Base-by-base conservation (phyloP, 1,140 invertebrate species). In the Drosophila eugracilis region DNA sequence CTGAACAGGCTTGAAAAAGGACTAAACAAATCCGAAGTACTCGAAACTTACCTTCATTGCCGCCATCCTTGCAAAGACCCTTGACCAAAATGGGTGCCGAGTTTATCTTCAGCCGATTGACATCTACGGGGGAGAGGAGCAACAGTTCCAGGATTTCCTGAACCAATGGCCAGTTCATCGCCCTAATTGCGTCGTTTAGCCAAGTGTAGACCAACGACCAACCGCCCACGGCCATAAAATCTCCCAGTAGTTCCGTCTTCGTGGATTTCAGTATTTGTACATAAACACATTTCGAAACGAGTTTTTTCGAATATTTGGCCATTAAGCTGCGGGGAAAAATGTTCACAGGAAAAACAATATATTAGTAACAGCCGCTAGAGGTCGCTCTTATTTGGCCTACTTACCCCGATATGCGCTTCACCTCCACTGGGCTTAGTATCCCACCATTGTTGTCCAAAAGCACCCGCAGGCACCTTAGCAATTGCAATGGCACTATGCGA, bases 281-380 rank as follows among this genome's bases (percentile, higher is more conserved):
- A 90, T 99, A 99, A 76, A 98, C 96, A 93, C 97, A 98, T 93
- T 98, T 98, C 76, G 97, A 98, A 28, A 99, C 97, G 50, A 99
- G 92, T 92, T 99, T 99, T 91, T 97, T 98, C 0, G 97, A 98
- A 93, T 96, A 98, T 92, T 98, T 98, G 21, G 96, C 96, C 97
- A 99, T 99, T 84, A 99, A 94, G 90, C 97, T 98, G 26, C 1
- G 21, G 30, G 42, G n/a, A n/a, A n/a, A n/a, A n/a, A n/a, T n/a
- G n/a, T n/a, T n/a, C n/a, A n/a, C n/a, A n/a, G n/a, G 10, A 10
- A 93, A 73, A 95, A 94, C 70, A 89, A 88, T 63, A 48, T 32
- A 55, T 59, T 42, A 30, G 22, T 37, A 15, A 15, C 3, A 10
- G 17, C 19, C 62, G 32, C 49, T 32, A 85, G 80, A 37, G 52